A percentile compares a stretch with the other conserved stretches of the same genome.
phyloP scores from a whole-genome alignment of 2,113 vertebrate genomes.

The Lamprologus speciosus region DNA sequence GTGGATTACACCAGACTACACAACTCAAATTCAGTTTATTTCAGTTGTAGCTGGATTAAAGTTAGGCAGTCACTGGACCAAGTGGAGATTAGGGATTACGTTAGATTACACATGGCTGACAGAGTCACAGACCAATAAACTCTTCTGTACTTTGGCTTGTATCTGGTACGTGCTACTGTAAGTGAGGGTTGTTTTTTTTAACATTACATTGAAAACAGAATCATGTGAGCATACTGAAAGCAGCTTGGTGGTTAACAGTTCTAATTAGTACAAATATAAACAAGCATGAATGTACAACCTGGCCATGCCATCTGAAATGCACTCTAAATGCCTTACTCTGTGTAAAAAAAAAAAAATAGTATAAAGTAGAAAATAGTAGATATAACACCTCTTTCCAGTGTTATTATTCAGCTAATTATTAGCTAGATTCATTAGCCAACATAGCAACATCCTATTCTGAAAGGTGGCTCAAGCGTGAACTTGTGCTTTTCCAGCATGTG shows the following conservation, averaged over 20 bases:
- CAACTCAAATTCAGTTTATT: slow-evolving; percentile 27
- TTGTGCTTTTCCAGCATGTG: not conserved
- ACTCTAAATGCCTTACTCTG: not conserved
- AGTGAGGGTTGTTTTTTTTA: not conserved
- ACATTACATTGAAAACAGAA: not conserved
- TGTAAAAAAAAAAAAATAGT: not conserved
- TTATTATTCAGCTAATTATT: not conserved
- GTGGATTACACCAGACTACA: slow-evolving; percentile 48
- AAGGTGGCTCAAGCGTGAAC: not conserved
- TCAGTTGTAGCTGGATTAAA: slow-evolving; percentile 42
- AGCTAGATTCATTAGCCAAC: not conserved
- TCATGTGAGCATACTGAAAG: not conserved
- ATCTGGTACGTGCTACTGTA: not conserved
- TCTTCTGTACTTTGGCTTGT: not conserved
- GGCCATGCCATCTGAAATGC: not conserved
- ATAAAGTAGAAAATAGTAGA: not conserved
- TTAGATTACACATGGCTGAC: slow-evolving; percentile 33
- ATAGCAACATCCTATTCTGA: not conserved
- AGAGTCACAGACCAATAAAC: not conserved
- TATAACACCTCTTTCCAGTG: not conserved
- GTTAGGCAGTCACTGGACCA: slow-evolving; percentile 39
- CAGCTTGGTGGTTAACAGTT: not conserved
- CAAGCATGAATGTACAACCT: not conserved
- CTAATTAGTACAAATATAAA: not conserved
- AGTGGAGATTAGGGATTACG: slow-evolving; percentile 48